Base-by-base conservation (phyloP, 2,888 invertebrate species). In the Diogma glabrata region DNA sequence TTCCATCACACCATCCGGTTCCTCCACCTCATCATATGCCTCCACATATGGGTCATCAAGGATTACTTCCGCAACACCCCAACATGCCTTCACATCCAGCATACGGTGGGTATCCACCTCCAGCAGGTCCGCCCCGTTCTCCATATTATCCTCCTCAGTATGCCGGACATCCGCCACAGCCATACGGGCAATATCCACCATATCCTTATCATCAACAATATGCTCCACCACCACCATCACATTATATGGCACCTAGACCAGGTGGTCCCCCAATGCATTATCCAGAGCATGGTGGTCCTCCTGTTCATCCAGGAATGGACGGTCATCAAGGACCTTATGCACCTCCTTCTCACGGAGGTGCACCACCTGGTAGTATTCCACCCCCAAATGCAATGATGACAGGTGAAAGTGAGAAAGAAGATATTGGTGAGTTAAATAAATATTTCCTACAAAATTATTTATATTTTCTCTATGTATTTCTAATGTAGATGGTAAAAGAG, bases 81-180 rank as follows among this genome's bases (percentile, higher is more conserved):
- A 64, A 63, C 1, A 57, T 57, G 52, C 54, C 57, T 40, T 45
- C 51, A 14, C 69, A 68, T 56, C 59, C 64, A 26, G 63, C 65
- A 4, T 71, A 70, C 57, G 64, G 63, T 9, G 65, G 64, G 52
- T 67, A 68, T 55, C 66, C 67, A 3, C 64, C 67, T 7, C 63
- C 66, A 12, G 57, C 63, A 14, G 65, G 66, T 0, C 69, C 68
- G 7, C 61, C 66, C 1, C 62, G 70, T 4, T 62, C 69, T 0
- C 69, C 69, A 8, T 68, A 68, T 53, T 70, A 70, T 57, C 66
- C 68, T 54, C 67, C 70, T 8, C 71, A 69, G 51, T 71, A 69
- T 53, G 66, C 65, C 3, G 64, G 66, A 0, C 66, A 68, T 58
- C 67, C 71, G 9, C 61, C 67, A 5, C 66, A 69, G 54, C 63